A percentile compares a stretch with the other conserved stretches of the same genome.
Evolutionary conservation across 2,888 invertebrate genomes (phyloP).

Genomic region (Exocentrus adspersus): DNA sequence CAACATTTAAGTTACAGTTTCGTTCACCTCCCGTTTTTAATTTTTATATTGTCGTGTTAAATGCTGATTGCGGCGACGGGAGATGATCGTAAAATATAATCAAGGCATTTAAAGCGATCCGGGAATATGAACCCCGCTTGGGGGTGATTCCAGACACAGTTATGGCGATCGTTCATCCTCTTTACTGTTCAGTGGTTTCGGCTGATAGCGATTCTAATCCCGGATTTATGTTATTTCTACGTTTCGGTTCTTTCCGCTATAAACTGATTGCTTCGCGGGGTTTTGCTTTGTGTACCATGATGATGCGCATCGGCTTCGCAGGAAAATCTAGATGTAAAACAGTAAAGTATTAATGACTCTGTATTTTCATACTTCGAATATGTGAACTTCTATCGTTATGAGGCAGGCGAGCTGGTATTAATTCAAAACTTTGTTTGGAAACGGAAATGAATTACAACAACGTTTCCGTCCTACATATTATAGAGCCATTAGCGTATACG

Average conservation of each 20-base stretch:
- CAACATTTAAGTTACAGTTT: too few relatives aligned
- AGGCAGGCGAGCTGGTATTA: too few relatives aligned
- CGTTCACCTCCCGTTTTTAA: too few relatives aligned
- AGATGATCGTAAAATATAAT: slow-evolving; percentile 23
- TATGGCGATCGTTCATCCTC: slow-evolving; percentile 55
- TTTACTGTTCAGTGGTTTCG: slow-evolving; percentile 62
- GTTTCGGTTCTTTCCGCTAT: slow-evolving; percentile 49
- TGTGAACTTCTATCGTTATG: too few relatives aligned
- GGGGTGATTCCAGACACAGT: slow-evolving; percentile 38
- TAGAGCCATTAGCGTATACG: too few relatives aligned
- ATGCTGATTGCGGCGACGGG: background rate
- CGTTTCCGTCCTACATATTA: too few relatives aligned
- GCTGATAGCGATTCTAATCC: slow-evolving; percentile 62
- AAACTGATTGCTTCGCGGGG: slow-evolving; percentile 44
- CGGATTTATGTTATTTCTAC: slow-evolving; percentile 63
- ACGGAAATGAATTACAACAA: too few relatives aligned
- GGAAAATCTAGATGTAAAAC: too few relatives aligned
- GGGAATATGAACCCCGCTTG: slow-evolving; percentile 25
- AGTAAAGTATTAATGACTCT: too few relatives aligned
- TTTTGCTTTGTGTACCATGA: slow-evolving; percentile 30
- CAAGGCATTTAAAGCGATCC: slow-evolving; percentile 11
- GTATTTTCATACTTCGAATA: too few relatives aligned
- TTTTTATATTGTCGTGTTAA: background rate
- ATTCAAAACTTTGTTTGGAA: too few relatives aligned
- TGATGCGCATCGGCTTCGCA: slow-evolving; percentile 30